Conservation (phyloP, 2,888 invertebrate species). For the Hybos culiciformis region DNA sequence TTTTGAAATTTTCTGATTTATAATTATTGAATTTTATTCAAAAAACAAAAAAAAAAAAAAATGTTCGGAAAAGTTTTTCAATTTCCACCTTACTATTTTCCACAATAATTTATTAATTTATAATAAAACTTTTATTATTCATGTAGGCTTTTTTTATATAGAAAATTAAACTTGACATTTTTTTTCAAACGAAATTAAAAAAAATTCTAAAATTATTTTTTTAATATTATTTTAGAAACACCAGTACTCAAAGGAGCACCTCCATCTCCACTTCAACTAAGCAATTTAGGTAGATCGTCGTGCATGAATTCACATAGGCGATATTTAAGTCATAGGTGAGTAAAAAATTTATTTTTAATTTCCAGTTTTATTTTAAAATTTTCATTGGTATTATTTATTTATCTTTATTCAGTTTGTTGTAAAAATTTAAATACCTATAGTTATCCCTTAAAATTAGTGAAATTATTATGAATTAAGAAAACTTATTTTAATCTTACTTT, state of each 20-base stretch:
- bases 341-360: constrained; percentile 2
- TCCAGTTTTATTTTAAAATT: no score
- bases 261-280: constrained; percentile 54
- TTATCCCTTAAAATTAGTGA: no score
- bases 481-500: no score
- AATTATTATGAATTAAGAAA: no score
- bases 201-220: not conserved
- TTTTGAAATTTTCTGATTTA: not conserved
- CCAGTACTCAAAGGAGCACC: constrained; percentile 86
- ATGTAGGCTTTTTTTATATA: no score
- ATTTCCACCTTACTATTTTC: not conserved
- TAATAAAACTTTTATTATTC: not conserved
- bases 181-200: not conserved
- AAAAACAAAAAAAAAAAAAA: not conserved
- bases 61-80: not conserved
- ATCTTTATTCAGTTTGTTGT: no score
- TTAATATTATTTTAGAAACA: constrained; percentile 57
- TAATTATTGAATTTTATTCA: not conserved
- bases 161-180: not conserved
- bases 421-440: no score
- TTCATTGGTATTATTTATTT: no score
- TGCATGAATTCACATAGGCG: constrained; percentile 84
- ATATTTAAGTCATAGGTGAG: constrained; percentile 70
- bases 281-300: constrained; percentile 56
- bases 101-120: not conserved